Percentiles rank a stretch among this genome's conserved stretches.
phyloP scores from a whole-genome alignment of 2,797 vertebrate genomes.

The Propithecus deckenii region DNA sequence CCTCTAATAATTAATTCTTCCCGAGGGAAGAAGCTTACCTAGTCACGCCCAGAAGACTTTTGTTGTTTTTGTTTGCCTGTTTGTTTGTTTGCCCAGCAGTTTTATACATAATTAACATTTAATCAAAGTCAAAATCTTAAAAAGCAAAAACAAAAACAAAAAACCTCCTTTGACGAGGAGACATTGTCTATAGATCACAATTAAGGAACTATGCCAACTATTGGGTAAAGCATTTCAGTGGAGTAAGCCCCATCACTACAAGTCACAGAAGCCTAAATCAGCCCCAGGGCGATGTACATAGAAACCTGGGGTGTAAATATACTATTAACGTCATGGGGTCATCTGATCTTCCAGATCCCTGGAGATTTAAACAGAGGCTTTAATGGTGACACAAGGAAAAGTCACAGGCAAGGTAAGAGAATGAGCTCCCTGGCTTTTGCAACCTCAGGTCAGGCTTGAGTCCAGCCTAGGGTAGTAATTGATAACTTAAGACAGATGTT shows the following conservation, averaged over 20 bases:
- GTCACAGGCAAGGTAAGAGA: neutral
- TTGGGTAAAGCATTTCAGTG: neutral
- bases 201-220: constrained; percentile 33
- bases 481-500: constrained; percentile 74
- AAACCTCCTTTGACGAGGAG: neutral
- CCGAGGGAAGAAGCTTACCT: neutral
- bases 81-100: neutral
- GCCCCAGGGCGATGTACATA: neutral
- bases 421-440: constrained; percentile 34
- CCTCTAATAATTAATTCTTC: neutral
- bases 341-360: constrained; percentile 54
- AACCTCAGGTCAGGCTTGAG: constrained; percentile 45
- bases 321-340: constrained; percentile 43
- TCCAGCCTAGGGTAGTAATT: neutral
- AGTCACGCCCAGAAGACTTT: neutral
- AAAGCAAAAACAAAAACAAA: neutral
- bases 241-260: neutral
- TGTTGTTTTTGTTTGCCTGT: neutral
- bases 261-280: constrained; percentile 9
- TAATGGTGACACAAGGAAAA: neutral
- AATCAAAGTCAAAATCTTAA: constrained; percentile 43
- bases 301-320: constrained; percentile 11
- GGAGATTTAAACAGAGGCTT: constrained; percentile 52
- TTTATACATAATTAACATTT: neutral
- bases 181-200: constrained; percentile 16